These are phyloP conservation scores for Mercenaria mercenaria DNA, from an alignment of 1,140 invertebrate species.

Conservation along the genomic window DNA sequence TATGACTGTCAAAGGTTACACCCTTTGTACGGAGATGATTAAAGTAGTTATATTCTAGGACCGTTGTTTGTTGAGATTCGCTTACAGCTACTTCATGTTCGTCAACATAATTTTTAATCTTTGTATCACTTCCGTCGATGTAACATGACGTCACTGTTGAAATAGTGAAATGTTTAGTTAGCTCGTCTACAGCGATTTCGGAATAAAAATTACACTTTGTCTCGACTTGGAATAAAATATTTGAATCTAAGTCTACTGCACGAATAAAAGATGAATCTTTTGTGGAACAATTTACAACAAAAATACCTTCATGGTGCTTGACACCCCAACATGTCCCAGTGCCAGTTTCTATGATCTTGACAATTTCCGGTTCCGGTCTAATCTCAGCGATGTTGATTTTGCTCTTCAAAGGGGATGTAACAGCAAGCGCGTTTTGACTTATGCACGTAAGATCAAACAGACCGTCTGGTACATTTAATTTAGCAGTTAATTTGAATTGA, in stretches of 20 bases:
- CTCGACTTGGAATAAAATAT: slow-evolving; percentile 40
- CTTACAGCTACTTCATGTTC: not conserved
- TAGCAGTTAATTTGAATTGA: slow-evolving; percentile 12
- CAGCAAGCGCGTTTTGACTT: slow-evolving; percentile 10
- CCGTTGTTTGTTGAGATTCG: not conserved
- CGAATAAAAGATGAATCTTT: slow-evolving; percentile 27
- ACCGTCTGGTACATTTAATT: slow-evolving; percentile 11
- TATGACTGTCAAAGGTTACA: slow-evolving; percentile 17
- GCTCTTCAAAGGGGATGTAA: slow-evolving; percentile 42
- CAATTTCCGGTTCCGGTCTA: slow-evolving; percentile 19
- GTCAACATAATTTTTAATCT: slow-evolving; percentile 9
- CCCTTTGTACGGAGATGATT: slow-evolving; percentile 52
- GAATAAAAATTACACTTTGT: slow-evolving; percentile 54
- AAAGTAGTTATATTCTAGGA: slow-evolving; percentile 49
- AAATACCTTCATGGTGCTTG: slow-evolving; percentile 22
- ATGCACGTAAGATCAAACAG: slow-evolving; percentile 45
- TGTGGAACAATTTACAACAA: slow-evolving; percentile 48
- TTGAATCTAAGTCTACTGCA: slow-evolving; percentile 47
- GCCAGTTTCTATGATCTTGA: slow-evolving; percentile 35
- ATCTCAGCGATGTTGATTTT: slow-evolving; percentile 54
- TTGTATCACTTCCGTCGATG: slow-evolving; percentile 24
- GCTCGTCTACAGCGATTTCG: not conserved
- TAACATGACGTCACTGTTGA: slow-evolving; percentile 2
- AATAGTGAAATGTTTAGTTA: not conserved
- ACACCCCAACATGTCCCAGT: slow-evolving; percentile 54